Evolutionary conservation across 1,140 invertebrate genomes (phyloP), one percentile per base, ranked within the genome.

Genomic region (Lepidostoma basale): DNA sequence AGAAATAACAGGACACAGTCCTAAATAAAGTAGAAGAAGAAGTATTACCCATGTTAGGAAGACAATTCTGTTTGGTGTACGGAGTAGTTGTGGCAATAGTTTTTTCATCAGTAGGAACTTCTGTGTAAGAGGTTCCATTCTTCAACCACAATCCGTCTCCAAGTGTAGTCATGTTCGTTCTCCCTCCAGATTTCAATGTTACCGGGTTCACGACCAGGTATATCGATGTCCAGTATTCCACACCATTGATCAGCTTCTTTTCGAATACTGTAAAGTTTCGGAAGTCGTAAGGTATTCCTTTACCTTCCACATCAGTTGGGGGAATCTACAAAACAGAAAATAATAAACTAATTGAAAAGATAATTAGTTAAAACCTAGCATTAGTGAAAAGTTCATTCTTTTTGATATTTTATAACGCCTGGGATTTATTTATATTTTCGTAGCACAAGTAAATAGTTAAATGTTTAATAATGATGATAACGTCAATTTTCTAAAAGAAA

Each of bases 81-180:
- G 14, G 18, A 14, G 62, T 58, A n/a, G 23, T 22, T 2, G 16
- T 30, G 10, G 23, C 54, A 20, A 72, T 65, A 36, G 2, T 28
- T 3, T 44, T 22, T 47, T 66, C 56, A 47, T 54, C 33, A 23
- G 67, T 69, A 8, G 62, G 67, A 4, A 72, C 22, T 56, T 68
- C 25, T 0, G 25, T 62, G 28, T 62, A 66, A 10, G 49, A 25
- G n/a, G 56, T 45, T 12, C 62, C 58, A 20, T 58, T 65, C 23
- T 69, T 68, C 1, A 72, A 22, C 66, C 67, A 72, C 14, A 72
- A 25, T 9, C 70, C 67, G 3, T 69, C 67, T 44, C 70, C 70
- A n/a, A 72, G 8, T 1, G 25, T 59, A 8, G 39, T 8, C 10
- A 39, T 62, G 5, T 28, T 20, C 0, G 39, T 10, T 45, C 70